phyloP scores from a whole-genome alignment of 2,888 invertebrate species.

The Mesochorus sp. region DNA sequence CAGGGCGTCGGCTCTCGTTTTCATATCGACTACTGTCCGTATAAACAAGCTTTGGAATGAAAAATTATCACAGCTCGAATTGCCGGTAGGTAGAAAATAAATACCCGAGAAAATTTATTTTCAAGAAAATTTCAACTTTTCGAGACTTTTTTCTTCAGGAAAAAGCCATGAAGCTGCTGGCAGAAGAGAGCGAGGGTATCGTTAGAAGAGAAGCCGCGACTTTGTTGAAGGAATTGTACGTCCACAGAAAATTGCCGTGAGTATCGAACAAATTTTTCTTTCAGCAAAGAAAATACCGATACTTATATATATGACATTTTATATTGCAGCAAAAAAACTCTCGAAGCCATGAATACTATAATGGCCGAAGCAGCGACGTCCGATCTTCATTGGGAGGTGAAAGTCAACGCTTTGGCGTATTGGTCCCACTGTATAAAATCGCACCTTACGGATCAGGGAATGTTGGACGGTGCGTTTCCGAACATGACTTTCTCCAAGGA shows the following conservation, averaged over 20 bases:
- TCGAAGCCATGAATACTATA: conserved; percentile 85
- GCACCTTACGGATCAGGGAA: conserved; percentile 89
- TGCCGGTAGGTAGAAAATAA: conserved; percentile 84
- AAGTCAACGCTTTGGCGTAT: conserved; percentile 87
- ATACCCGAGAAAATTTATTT: not conserved
- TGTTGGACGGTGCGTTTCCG: conserved; percentile 92
- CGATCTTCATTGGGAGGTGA: conserved; percentile 93
- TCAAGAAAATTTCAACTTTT: not conserved
- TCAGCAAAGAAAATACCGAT: not conserved
- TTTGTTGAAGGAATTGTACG: conserved; percentile 87
- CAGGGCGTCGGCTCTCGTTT: conserved; percentile 89
- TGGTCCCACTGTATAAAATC: conserved; percentile 88
- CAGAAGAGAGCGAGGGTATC: conserved; percentile 89
- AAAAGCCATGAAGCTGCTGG: conserved; percentile 84
- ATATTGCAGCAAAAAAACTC: conserved; percentile 78
- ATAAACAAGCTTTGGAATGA: conserved; percentile 88
- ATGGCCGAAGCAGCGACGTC: conserved; percentile 87
- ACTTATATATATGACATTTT: not conserved
- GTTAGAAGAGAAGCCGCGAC: conserved; percentile 89
- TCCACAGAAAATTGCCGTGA: conserved; percentile 85
- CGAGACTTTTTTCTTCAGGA: conserved; percentile 74
- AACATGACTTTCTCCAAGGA: conserved; percentile 91
- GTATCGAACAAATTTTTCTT: conserved; percentile 57
- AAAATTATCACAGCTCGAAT: conserved; percentile 84
- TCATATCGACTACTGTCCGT: conserved; percentile 87